Conservation (phyloP, 2,888 invertebrate species). For the Lycia hirtaria region DNA sequence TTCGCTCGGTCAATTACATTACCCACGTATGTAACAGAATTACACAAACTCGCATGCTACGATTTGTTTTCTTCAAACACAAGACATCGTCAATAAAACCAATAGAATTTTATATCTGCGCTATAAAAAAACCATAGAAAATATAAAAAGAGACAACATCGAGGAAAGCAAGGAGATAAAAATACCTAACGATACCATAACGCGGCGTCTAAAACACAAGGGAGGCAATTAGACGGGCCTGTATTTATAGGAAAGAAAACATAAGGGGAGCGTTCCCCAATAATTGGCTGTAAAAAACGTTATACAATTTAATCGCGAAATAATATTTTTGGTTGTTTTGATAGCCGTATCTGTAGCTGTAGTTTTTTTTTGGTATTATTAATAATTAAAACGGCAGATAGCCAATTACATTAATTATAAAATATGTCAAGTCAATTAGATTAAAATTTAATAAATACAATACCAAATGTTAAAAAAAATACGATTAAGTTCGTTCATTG, state of each 20-base stretch:
- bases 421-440: no score
- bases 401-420: no score
- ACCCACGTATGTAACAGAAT: neutral
- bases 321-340: conserved; percentile 17
- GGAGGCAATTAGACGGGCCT: conserved; percentile 41
- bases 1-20: no score
- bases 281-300: conserved; percentile 45
- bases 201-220: conserved; percentile 33
- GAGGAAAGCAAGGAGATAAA: conserved; percentile 34
- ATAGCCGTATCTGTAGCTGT: neutral
- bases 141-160: conserved; percentile 31
- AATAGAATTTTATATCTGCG: conserved; percentile 17
- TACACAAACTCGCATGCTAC: neutral
- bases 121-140: conserved; percentile 19
- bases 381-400: no score
- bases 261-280: conserved; percentile 37
- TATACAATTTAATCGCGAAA: conserved; percentile 28
- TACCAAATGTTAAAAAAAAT: no score
- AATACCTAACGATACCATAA: conserved; percentile 35
- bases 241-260: conserved; percentile 40
- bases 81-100: conserved; percentile 19
- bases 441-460: no score
- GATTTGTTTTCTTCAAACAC: conserved; percentile 3
- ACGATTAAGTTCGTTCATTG: no score
- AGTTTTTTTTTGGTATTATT: no score